Conservation (phyloP, 2,797 vertebrate species). For the Hyperoplus immaculatus region DNA sequence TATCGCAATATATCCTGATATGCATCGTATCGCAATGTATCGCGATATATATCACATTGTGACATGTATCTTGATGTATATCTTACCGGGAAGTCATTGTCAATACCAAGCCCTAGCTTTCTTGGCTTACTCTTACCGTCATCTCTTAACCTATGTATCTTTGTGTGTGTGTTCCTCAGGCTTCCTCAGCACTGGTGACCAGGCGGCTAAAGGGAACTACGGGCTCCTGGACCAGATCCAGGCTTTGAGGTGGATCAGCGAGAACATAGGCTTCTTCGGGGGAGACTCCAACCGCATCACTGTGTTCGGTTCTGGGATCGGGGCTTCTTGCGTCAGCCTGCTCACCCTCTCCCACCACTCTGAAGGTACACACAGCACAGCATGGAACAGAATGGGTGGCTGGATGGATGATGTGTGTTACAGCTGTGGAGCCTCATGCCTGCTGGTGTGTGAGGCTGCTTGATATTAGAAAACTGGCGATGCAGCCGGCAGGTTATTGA, state of each 20-base stretch:
- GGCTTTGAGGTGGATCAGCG: slow-evolving; percentile 97
- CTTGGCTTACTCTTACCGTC: neutral
- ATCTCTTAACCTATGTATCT: slow-evolving; percentile 23
- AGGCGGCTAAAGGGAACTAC: slow-evolving; percentile 99
- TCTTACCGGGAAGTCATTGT: too few relatives aligned
- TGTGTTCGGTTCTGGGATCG: slow-evolving; percentile 97
- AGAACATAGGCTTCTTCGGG: slow-evolving; percentile 99
- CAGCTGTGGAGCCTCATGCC: slow-evolving; percentile 39
- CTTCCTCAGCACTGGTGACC: slow-evolving; percentile 97
- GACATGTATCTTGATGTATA: too few relatives aligned
- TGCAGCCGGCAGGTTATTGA: slow-evolving; percentile 54
- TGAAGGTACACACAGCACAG: slow-evolving; percentile 88
- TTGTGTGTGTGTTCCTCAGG: slow-evolving; percentile 79
- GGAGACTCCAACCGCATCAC: slow-evolving; percentile 98
- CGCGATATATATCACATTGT: too few relatives aligned
- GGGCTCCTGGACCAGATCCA: slow-evolving; percentile 99
- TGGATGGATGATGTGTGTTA: slow-evolving; percentile 6
- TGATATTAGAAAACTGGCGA: slow-evolving; percentile 53
- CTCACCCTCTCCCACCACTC: slow-evolving; percentile 98
- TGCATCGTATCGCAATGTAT: too few relatives aligned
- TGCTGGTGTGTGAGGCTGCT: slow-evolving; percentile 50
- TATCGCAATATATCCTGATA: too few relatives aligned
- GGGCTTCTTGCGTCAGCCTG: slow-evolving; percentile 97
- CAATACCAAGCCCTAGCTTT: neutral
- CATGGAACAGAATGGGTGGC: neutral